Conservation (phyloP, 2,113 vertebrate genomes). For the Lasiurus cinereus region DNA sequence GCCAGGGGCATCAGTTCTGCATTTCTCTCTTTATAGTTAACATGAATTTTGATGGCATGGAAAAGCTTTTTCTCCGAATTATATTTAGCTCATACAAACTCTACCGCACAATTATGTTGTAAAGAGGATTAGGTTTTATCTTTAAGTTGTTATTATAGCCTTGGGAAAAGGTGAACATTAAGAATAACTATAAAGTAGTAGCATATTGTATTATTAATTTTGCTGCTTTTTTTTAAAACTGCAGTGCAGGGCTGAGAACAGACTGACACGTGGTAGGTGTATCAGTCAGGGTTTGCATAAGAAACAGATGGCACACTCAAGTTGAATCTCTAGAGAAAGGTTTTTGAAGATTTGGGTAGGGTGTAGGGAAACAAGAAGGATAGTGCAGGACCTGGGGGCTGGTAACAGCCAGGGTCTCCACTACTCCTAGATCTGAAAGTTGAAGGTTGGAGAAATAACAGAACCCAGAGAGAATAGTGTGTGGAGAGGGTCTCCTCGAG, state of each 20-base stretch:
- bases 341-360: constrained; percentile 26
- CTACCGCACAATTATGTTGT: constrained; percentile 80
- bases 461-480: constrained; percentile 14
- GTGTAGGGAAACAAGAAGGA: neutral
- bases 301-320: constrained; percentile 58
- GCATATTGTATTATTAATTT: constrained; percentile 56
- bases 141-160: constrained; percentile 76
- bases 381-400: neutral
- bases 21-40: constrained; percentile 70
- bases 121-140: constrained; percentile 76
- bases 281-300: constrained; percentile 36
- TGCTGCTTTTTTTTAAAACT: neutral
- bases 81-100: constrained; percentile 81
- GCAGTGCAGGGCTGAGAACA: neutral
- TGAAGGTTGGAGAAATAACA: constrained; percentile 30
- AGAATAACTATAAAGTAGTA: constrained; percentile 52
- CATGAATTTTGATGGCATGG: constrained; percentile 77
- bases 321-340: constrained; percentile 52
- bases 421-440: neutral
- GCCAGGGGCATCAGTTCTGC: constrained; percentile 53
- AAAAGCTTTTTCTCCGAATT: constrained; percentile 75
- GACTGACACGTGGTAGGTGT: constrained; percentile 42
- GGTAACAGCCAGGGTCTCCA: neutral
- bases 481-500: neutral
- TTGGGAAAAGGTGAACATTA: constrained; percentile 72